phyloP scores from a whole-genome alignment of 2,888 invertebrate species.

The Allolobophora icterica region DNA sequence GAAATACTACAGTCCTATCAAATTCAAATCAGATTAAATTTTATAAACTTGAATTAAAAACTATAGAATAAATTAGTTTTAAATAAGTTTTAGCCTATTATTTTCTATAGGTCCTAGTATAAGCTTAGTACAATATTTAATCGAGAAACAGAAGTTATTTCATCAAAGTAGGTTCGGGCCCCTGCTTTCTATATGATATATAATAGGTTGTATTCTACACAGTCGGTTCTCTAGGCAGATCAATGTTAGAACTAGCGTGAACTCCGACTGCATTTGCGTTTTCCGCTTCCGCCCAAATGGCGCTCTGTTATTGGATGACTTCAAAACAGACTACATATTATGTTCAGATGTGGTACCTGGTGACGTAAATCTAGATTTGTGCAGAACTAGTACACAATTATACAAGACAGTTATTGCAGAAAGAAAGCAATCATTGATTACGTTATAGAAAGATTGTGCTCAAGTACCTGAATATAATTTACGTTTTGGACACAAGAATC shows the following conservation, averaged over 20 bases:
- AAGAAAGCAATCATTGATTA: neutral
- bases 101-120: too few relatives aligned
- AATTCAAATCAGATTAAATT: too few relatives aligned
- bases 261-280: neutral
- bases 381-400: neutral
- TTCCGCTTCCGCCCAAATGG: slow-evolving; percentile 18
- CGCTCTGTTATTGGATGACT: slow-evolving; percentile 20
- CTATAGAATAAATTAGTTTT: too few relatives aligned
- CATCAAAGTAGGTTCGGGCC: too few relatives aligned
- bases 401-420: neutral
- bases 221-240: neutral
- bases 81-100: too few relatives aligned
- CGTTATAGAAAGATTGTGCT: neutral
- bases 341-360: neutral
- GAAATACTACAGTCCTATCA: too few relatives aligned
- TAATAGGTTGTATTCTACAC: too few relatives aligned
- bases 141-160: too few relatives aligned
- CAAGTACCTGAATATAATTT: neutral
- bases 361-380: neutral
- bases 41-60: too few relatives aligned
- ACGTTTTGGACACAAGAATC: neutral
- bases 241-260: neutral
- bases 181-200: neutral
- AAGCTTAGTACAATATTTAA: too few relatives aligned
- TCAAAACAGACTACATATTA: neutral